Evolutionary conservation across 2,797 vertebrate species (phyloP).

Genomic region (Neosilurus mollespiculum): DNA sequence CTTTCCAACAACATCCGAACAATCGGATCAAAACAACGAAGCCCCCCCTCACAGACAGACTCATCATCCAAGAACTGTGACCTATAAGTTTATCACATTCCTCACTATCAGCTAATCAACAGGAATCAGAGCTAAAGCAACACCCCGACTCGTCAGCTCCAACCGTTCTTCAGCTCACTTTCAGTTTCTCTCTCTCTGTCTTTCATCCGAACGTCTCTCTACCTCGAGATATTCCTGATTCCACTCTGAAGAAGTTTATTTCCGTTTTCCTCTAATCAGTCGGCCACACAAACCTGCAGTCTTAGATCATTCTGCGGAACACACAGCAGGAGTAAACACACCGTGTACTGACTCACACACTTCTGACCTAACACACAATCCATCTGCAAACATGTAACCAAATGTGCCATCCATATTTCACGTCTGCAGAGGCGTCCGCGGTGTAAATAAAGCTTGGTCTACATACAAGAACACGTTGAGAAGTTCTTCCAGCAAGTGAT

Average conservation of each 20-base stretch:
- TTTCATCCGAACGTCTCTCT: not conserved
- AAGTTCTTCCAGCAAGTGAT: not conserved
- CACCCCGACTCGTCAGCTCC: not conserved
- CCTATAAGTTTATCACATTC: constrained; percentile 34
- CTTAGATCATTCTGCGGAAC: constrained; percentile 42
- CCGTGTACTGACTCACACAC: constrained; percentile 46
- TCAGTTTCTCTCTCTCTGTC: not conserved
- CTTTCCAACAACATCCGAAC: not conserved
- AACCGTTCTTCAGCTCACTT: not conserved
- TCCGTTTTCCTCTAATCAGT: constrained; percentile 34
- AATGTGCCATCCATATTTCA: constrained; percentile 63
- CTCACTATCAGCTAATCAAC: constrained; percentile 47
- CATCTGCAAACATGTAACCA: constrained; percentile 60
- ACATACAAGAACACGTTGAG: constrained; percentile 62
- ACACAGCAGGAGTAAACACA: constrained; percentile 55
- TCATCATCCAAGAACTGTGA: constrained; percentile 30
- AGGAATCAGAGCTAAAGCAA: constrained; percentile 44
- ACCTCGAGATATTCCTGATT: not conserved
- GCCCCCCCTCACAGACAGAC: constrained; percentile 30
- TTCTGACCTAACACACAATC: constrained; percentile 39
- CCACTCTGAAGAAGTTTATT: not conserved
- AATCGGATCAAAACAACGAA: not conserved
- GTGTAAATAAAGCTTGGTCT: constrained; percentile 54
- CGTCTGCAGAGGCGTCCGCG: constrained; percentile 8
- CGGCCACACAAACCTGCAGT: constrained; percentile 21